phyloP scores from a whole-genome alignment of 2,797 vertebrate species.

The Sebastes wilsoni region DNA sequence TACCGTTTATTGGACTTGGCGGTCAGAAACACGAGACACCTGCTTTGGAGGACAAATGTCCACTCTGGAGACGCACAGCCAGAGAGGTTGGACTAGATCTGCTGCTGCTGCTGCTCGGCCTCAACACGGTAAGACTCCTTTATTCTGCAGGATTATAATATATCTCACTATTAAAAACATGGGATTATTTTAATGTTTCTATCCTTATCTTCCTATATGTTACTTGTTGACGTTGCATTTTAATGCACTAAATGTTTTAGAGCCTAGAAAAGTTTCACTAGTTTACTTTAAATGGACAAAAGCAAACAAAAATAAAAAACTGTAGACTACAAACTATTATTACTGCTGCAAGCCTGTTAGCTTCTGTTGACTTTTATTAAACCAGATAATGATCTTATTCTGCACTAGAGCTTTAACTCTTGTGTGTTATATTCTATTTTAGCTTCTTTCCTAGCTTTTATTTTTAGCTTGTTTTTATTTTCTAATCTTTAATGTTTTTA shows the following conservation, averaged over 20 bases:
- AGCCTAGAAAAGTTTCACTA: neutral
- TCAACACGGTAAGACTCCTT: neutral
- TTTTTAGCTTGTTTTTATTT: no score
- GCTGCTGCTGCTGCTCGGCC: neutral
- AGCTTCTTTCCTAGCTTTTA: no score
- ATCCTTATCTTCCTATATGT: no score
- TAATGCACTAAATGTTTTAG: neutral
- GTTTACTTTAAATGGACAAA: neutral
- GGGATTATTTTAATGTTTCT: neutral
- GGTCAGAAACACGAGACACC: conserved; percentile 31
- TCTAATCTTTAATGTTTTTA: no score
- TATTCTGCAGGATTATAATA: neutral
- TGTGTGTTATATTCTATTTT: no score
- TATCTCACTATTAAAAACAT: neutral
- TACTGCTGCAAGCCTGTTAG: neutral
- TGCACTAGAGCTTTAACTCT: fast-evolving
- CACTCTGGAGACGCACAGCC: neutral
- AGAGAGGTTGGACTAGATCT: neutral
- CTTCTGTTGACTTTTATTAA: no score
- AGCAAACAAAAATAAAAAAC: neutral
- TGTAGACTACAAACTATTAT: neutral
- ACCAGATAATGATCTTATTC: no score
- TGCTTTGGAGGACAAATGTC: conserved; percentile 22
- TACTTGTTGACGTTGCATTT: neutral
- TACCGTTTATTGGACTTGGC: conserved; percentile 54